Base-by-base conservation (phyloP, 2,113 vertebrate genomes). In the Emydocephalus ijimae region DNA sequence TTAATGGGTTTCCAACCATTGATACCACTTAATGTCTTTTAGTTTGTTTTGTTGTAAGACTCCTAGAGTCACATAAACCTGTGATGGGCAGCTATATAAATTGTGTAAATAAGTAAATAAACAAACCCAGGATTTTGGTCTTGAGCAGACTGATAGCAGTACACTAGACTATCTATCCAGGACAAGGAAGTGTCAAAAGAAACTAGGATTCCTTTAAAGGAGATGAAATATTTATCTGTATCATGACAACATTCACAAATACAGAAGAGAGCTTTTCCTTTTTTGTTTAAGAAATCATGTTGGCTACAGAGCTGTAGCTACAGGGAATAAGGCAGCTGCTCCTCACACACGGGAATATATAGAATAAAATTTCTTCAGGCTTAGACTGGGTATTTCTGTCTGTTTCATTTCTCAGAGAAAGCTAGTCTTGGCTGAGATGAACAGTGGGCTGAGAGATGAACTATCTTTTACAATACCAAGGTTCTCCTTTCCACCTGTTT, bases 201-300 rank as follows among this genome's bases (percentile, higher is more conserved):
- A 81, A 92, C 20, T 93, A 90, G 21, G 88, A 43, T 87, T 93
- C 89, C 94, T 95, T 92, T 59, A 48, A 64, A 89, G 89, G 64
- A 92, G 95, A 95, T 96, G 96, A 94, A 90, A 81, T 0, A 0
- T 93, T 95, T 95, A 88, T 87, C 94, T 90, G 94, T 91, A 93
- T 92, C 95, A 96, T 89, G 9, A 96, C 92, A 95, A 90, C 89
- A 88, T 39, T 56, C 43, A 0, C 56, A 64, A 92, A 95, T 95
- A 92, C 34, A 61, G 94, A 93, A 74, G 1, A 88, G 43, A 12
- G 39, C 45, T 86, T 86, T 9, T 1, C 7, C 43, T 90, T 85
- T 85, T 74, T 74, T 39, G 69, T 74, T 74, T 74, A 94, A 95
- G 54, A 55, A 21, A 69, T 94, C 81, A 26, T 90, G 50, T 87